These are phyloP conservation scores for Dysdera silvatica DNA, from an alignment of 1,140 invertebrate genomes.

Conservation along the genomic window DNA sequence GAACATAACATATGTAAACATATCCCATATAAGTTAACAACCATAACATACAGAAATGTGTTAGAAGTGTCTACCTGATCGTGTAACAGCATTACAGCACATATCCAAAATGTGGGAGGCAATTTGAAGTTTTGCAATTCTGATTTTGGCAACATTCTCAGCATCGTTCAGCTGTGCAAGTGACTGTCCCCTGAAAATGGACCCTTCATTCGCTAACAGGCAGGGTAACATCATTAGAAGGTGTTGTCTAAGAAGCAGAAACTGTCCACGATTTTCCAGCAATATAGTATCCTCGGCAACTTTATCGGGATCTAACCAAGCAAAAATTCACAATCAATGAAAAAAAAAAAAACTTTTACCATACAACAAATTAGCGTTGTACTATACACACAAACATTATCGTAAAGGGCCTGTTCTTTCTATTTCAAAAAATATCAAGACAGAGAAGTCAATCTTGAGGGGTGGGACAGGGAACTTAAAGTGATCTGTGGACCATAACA, in stretches of 20 bases:
- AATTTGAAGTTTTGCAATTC: slow-evolving; percentile 10
- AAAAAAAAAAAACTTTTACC: neutral
- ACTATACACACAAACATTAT: too few relatives aligned
- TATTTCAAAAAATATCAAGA: too few relatives aligned
- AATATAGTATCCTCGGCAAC: slow-evolving; percentile 6
- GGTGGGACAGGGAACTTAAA: too few relatives aligned
- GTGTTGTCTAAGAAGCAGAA: slow-evolving; percentile 13
- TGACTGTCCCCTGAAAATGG: neutral
- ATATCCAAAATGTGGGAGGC: slow-evolving; percentile 14
- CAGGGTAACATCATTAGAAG: slow-evolving; percentile 14
- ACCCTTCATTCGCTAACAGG: slow-evolving; percentile 8
- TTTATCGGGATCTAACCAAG: slow-evolving; percentile 7
- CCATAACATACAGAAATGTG: too few relatives aligned
- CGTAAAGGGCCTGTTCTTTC: too few relatives aligned
- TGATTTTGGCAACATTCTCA: slow-evolving; percentile 8
- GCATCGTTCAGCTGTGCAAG: neutral
- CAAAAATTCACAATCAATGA: neutral
- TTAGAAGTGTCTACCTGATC: slow-evolving; percentile 10
- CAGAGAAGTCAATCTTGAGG: too few relatives aligned
- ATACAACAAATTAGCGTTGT: too few relatives aligned
- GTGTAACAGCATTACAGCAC: slow-evolving; percentile 13
- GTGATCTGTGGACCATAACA: too few relatives aligned
- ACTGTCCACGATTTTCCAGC: slow-evolving; percentile 16
- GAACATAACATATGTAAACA: too few relatives aligned
- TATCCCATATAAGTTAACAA: too few relatives aligned